Percentiles rank a stretch among this genome's conserved stretches.
Evolutionary conservation across 1,140 invertebrate genomes (phyloP).

Genomic region (Drosophila truncata): DNA sequence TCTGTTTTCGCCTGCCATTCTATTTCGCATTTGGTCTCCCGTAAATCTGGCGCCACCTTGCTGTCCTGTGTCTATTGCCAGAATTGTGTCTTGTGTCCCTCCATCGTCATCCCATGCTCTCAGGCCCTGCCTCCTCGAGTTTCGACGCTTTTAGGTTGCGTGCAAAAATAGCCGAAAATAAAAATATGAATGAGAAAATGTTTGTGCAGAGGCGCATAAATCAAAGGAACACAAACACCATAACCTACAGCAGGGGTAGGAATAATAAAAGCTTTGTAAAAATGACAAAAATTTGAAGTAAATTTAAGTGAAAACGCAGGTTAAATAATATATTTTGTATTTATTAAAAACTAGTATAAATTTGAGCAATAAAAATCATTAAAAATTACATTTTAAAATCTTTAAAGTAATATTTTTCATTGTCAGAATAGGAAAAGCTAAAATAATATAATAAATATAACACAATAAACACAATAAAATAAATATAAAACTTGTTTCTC

Average conservation of each 20-base stretch:
- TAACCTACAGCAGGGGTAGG: not conserved
- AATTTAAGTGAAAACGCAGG: not conserved
- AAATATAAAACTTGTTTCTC: too few relatives aligned
- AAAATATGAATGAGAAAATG: slow-evolving; percentile 61
- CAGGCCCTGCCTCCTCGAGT: not conserved
- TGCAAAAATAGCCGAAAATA: slow-evolving; percentile 64
- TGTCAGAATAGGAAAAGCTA: too few relatives aligned
- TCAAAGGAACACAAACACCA: slow-evolving; percentile 52
- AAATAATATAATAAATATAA: not conserved
- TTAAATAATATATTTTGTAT: not conserved
- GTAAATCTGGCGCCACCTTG: slow-evolving; percentile 68
- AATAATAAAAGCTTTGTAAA: not conserved
- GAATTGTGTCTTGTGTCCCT: slow-evolving; percentile 48
- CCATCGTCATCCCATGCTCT: not conserved
- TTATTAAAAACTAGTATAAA: not conserved
- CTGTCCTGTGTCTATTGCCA: slow-evolving; percentile 64
- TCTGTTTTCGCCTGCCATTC: slow-evolving; percentile 42
- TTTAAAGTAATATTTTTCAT: not conserved
- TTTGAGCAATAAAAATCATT: not conserved
- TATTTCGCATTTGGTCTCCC: slow-evolving; percentile 46
- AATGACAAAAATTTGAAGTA: not conserved
- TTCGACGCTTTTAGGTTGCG: slow-evolving; percentile 48
- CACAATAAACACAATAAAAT: too few relatives aligned
- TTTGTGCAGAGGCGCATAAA: slow-evolving; percentile 62
- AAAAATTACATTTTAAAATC: not conserved